Evolutionary conservation across 2,888 invertebrate species (phyloP), one percentile per base, ranked within the genome.

Genomic region (Pediacus dermestoides): DNA sequence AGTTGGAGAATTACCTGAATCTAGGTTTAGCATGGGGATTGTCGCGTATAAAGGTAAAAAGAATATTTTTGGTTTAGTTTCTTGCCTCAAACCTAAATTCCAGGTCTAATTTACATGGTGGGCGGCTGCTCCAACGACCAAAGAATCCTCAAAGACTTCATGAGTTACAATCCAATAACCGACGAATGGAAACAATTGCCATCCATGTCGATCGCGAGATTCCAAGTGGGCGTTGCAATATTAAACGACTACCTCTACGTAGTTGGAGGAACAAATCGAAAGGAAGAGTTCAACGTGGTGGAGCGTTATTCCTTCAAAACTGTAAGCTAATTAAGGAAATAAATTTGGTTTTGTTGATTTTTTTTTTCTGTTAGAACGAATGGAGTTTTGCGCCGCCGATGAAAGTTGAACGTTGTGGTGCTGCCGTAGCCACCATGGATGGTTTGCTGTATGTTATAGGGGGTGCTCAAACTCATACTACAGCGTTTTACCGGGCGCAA

Each of bases 11-110:
- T 78, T 93, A 73, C 87, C 87, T 0, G 86, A 88, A 55, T 87
- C 89, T 1, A 75, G 90, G 42, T 92, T 90, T 63, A 90, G 90
- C 53, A 92, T 93, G 92, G 93, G 92, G 4, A 85, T 90, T 15
- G 85, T 90, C 14, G 83, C 85, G 48, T 82, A 82, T 62, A 82
- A 85, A 73, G 88, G 86, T 85, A 67, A 47, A 48, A 42, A 28
- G 15, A 32, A 10, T 9, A 39, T 34, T 25, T 42, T 31, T 16
- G 12, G 10, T 4, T 26, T 34, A 18, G 26, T 9, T 34, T 18
- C 3, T 4, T n/a, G 12, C 25, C 3, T 34, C 11, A 23, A 23
- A 36, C 12, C 41, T 14, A 47, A 39, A 39, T 61, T 63, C 2
- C 61, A 85, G 87, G 87, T 46, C 69, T 88, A 32, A 88, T 94